These are phyloP conservation scores for Eilema sororculum DNA, from an alignment of 2,888 invertebrate species.

Conservation along the genomic window DNA sequence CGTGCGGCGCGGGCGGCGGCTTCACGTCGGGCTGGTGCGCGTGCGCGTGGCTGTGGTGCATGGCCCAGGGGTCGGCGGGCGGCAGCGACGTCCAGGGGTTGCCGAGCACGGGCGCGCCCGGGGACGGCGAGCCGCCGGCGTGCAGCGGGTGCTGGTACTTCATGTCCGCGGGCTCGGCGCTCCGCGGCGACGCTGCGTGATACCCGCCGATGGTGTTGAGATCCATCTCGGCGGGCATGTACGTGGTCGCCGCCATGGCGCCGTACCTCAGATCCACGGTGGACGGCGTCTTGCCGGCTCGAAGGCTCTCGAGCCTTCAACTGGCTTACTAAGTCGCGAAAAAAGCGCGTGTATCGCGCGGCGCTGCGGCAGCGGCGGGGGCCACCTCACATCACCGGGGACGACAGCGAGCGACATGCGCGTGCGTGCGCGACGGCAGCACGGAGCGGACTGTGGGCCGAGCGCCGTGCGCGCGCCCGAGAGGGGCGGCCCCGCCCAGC, in stretches of 20 bases:
- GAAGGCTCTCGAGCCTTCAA: constrained; percentile 86
- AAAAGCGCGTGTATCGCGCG: constrained; percentile 83
- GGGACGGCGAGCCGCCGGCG: constrained; percentile 89
- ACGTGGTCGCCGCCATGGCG: constrained; percentile 98
- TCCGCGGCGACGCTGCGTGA: constrained; percentile 94
- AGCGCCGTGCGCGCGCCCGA: constrained; percentile 77
- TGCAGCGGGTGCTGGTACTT: constrained; percentile 97
- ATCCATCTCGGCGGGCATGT: constrained; percentile 96
- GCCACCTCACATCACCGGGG: constrained; percentile 85
- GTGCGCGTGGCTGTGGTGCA: constrained; percentile 93
- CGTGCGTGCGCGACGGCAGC: constrained; percentile 88
- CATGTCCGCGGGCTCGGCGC: constrained; percentile 97
- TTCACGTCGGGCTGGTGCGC: constrained; percentile 94
- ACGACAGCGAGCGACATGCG: constrained; percentile 86
- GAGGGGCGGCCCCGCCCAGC: constrained; percentile 79
- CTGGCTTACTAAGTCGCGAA: constrained; percentile 82
- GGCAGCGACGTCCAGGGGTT: constrained; percentile 95
- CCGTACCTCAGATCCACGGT: constrained; percentile 89
- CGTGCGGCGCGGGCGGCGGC: constrained; percentile 88
- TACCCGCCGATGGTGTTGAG: constrained; percentile 93
- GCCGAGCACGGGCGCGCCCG: constrained; percentile 85
- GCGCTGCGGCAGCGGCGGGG: constrained; percentile 83
- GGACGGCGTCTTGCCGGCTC: constrained; percentile 89
- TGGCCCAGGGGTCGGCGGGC: constrained; percentile 94
- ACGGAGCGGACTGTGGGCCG: constrained; percentile 83